phyloP scores from a whole-genome alignment of 2,797 vertebrate species.

The Pseudomugil gertrudae region DNA sequence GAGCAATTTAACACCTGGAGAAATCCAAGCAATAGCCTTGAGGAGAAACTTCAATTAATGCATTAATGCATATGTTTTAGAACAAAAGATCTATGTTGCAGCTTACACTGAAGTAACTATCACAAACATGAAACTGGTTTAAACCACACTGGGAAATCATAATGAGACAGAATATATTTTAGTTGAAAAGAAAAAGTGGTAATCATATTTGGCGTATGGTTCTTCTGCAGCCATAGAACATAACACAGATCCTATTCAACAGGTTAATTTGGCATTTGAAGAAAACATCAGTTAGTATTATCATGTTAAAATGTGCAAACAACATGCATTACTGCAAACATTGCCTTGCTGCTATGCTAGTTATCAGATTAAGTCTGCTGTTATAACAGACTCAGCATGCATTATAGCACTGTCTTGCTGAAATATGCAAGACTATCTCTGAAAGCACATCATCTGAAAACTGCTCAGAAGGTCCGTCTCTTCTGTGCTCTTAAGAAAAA shows the following conservation, averaged over 20 bases:
- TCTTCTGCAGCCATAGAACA: conserved; percentile 9
- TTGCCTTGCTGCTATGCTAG: too few relatives aligned
- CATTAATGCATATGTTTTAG: too few relatives aligned
- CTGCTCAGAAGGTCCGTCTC: too few relatives aligned
- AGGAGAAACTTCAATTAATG: conserved; percentile 3
- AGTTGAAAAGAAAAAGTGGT: neutral
- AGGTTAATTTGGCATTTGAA: neutral
- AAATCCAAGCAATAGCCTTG: conserved; percentile 19
- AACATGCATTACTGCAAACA: too few relatives aligned
- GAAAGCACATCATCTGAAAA: too few relatives aligned
- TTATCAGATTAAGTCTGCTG: too few relatives aligned
- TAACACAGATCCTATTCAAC: neutral
- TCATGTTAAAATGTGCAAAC: too few relatives aligned
- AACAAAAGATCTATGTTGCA: too few relatives aligned
- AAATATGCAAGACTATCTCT: too few relatives aligned
- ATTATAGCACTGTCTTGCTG: too few relatives aligned
- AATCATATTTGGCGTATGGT: conserved; percentile 5
- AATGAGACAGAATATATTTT: neutral
- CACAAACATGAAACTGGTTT: conserved; percentile 13
- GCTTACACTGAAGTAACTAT: conserved; percentile 11
- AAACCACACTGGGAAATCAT: conserved; percentile 10
- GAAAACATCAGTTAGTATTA: neutral
- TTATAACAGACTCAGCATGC: too few relatives aligned
- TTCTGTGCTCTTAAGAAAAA: too few relatives aligned
- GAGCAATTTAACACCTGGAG: conserved; percentile 23